Conservation (phyloP, 2,888 invertebrate genomes). For the Agrochola lota region DNA sequence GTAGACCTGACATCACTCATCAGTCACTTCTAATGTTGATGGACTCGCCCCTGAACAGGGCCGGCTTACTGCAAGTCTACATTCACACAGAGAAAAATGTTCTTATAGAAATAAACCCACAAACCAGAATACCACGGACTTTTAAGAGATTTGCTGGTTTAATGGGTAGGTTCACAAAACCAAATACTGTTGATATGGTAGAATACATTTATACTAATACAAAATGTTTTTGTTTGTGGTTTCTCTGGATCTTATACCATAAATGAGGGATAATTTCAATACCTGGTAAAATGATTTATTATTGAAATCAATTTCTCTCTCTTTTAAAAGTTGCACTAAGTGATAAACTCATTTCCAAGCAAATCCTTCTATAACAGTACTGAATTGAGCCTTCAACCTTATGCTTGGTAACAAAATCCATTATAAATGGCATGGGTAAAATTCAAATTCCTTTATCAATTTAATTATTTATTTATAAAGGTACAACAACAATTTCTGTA, state of each 20-base stretch:
- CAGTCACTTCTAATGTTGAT: constrained; percentile 99
- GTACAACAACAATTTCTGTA: too few relatives aligned
- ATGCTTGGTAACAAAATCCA: neutral
- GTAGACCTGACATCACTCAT: constrained; percentile 99
- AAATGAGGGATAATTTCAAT: neutral
- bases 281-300: neutral
- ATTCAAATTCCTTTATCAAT: neutral
- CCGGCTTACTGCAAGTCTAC: constrained; percentile 98
- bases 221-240: neutral
- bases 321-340: too few relatives aligned
- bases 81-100: constrained; percentile 97
- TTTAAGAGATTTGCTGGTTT: constrained; percentile 99
- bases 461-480: too few relatives aligned
- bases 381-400: neutral
- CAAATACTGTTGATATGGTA: neutral
- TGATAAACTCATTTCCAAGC: neutral
- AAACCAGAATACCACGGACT: constrained; percentile 98
- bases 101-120: constrained; percentile 98
- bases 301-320: neutral
- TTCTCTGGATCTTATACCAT: neutral
- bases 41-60: constrained; percentile 99
- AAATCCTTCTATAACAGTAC: neutral
- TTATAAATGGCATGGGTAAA: neutral
- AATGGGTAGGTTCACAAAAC: constrained; percentile 92
- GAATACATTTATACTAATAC: neutral